Conservation (phyloP, 2,113 vertebrate species). For the Pseudopipra pipra region DNA sequence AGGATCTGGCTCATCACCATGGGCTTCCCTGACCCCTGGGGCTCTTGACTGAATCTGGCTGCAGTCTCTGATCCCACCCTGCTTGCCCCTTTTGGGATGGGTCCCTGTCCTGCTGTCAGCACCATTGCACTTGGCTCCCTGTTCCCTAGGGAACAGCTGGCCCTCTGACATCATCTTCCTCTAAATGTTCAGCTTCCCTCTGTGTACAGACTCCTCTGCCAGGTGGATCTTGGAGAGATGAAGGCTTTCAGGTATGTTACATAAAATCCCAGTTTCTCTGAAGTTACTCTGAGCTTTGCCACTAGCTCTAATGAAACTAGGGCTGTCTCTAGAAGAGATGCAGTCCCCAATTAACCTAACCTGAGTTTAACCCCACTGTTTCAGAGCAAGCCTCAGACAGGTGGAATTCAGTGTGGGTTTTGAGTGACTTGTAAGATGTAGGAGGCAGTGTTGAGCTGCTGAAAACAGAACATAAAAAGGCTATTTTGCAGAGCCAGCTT, state of each 20-base stretch:
- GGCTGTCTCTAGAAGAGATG: background rate
- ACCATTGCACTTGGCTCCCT: background rate
- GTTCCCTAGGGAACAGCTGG: background rate
- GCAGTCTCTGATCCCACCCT: background rate
- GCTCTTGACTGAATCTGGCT: background rate
- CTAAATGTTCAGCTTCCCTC: background rate
- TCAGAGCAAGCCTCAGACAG: background rate
- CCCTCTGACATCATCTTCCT: background rate
- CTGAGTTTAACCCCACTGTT: background rate
- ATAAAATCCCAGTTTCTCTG: background rate
- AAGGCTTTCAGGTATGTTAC: background rate
- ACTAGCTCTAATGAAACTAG: background rate
- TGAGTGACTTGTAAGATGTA: background rate
- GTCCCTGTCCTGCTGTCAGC: background rate
- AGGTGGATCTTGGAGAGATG: background rate
- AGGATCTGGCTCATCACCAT: rapidly evolving
- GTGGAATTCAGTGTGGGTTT: background rate
- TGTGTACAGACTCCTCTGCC: background rate
- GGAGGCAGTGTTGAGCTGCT: background rate
- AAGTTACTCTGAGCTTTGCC: background rate
- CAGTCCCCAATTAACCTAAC: background rate
- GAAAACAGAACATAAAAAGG: background rate
- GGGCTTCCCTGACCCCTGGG: background rate
- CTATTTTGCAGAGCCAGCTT: background rate
- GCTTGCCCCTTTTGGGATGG: background rate